Percentiles rank a stretch among this genome's conserved stretches.
These are phyloP conservation scores for Sternarchorhynchus goeldii DNA, from an alignment of 2,797 vertebrate genomes.

Conservation along the genomic window DNA sequence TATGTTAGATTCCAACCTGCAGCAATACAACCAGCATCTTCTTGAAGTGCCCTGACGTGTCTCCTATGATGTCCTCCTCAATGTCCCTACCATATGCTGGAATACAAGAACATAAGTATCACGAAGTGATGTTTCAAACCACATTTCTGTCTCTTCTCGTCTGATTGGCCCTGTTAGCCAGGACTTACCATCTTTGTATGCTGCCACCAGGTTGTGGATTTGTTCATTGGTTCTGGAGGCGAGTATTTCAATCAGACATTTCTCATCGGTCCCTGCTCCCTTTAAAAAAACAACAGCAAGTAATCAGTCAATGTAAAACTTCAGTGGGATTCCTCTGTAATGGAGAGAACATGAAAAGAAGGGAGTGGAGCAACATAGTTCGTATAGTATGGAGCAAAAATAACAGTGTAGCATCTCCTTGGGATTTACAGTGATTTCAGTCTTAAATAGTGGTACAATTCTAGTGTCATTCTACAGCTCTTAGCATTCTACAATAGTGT, in stretches of 20 bases:
- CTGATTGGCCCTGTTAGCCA: neutral
- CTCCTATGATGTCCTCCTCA: slow-evolving; percentile 83
- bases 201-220: slow-evolving; percentile 82
- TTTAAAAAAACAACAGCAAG: slow-evolving; percentile 53
- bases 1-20: slow-evolving; percentile 75
- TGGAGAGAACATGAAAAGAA: no score
- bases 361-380: no score
- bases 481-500: no score
- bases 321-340: no score
- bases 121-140: neutral
- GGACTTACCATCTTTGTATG: slow-evolving; percentile 89
- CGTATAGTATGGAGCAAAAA: no score
- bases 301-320: slow-evolving; percentile 28
- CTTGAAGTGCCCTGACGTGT: slow-evolving; percentile 95
- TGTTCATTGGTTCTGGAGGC: slow-evolving; percentile 91
- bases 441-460: no score
- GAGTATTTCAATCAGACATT: slow-evolving; percentile 90
- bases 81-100: slow-evolving; percentile 87
- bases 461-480: no score
- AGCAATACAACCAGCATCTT: slow-evolving; percentile 96
- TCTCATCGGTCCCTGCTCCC: slow-evolving; percentile 91
- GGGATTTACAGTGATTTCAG: no score
- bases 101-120: slow-evolving; percentile 7
- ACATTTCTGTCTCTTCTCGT: neutral
- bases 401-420: no score